Base-by-base conservation (phyloP, 2,797 vertebrate genomes). In the Clangula hyemalis region DNA sequence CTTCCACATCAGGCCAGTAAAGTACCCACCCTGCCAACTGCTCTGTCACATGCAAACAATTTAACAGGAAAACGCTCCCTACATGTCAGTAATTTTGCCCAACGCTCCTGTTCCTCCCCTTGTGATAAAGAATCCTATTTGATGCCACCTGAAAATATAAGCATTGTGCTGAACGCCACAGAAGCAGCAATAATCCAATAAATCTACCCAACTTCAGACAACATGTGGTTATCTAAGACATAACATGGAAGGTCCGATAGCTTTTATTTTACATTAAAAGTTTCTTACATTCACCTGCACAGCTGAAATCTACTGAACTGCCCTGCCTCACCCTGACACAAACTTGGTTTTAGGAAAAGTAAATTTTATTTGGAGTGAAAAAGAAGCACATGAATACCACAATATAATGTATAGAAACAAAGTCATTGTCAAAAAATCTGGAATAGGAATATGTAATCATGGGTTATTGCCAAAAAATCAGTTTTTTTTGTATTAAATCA, bases 361-460 rank as follows among this genome's bases (percentile, higher is more conserved):
- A 76, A 36, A 51, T 78, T 93, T 89, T 90, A 89, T 89, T 87
- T 87, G 74, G 51, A 80, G 25, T 62, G 24, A 87, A 90, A 91
- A 85, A 28, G 43, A 93, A 84, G 30, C 39, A 78, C n/a, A 66
- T 6, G 18, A 84, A 49, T 71, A 87, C 38, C 30, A 75, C 0
- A 78, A n/a, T 21, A 65, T 1, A 76, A 38, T 11, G 12, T 34
- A 36, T 73, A 81, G 87, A 93, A 93, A 62, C 28, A 65, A 47
- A 72, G n/a, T 86, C 1, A 61, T 75, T 57, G 30, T 79, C 39
- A 84, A 60, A 77, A 85, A 53, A 58, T 61, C 80, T 78, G 41
- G 11, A 82, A 89, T 47, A 4, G 38, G 45, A 91, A 68, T 77
- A 80, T 14, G 24, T 38, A 81, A 56, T 39, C 83, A 79, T 58